These are phyloP conservation scores for Lordiphosa mommai DNA, from an alignment of 1,140 invertebrate species.

Conservation along the genomic window DNA sequence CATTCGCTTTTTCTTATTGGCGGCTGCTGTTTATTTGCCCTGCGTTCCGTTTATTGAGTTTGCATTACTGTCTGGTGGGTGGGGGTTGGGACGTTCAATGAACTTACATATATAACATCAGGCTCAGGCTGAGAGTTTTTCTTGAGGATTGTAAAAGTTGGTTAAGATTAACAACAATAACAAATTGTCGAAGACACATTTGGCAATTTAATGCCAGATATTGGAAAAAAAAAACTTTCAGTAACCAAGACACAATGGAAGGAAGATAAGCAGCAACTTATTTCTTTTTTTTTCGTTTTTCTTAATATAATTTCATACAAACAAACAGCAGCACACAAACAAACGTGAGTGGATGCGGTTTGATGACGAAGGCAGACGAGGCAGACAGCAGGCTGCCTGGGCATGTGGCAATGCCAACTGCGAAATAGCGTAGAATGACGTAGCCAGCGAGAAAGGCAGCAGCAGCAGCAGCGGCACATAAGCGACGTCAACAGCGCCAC, in stretches of 20 bases:
- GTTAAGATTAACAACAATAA: conserved; percentile 1
- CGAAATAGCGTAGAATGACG: conserved; percentile 72
- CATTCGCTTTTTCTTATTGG: conserved; percentile 67
- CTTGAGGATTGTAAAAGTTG: conserved; percentile 7
- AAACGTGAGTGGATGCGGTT: conserved; percentile 25
- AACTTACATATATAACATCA: conserved; percentile 41
- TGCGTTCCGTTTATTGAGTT: conserved; percentile 73
- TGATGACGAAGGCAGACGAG: conserved; percentile 53
- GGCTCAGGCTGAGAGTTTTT: conserved; percentile 35
- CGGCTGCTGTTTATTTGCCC: conserved; percentile 72
- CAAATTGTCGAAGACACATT: conserved; percentile 4
- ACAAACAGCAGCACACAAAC: conserved; percentile 16
- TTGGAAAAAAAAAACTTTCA: conserved; percentile 47
- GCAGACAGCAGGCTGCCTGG: conserved; percentile 42
- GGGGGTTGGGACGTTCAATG: conserved; percentile 59
- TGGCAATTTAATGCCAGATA: conserved; percentile 16
- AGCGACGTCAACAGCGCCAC: conserved; percentile 22
- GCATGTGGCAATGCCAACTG: conserved; percentile 54
- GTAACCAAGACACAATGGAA: conserved; percentile 32
- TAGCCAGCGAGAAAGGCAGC: conserved; percentile 41
- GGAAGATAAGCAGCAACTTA: conserved; percentile 54
- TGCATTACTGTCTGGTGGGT: conserved; percentile 48
- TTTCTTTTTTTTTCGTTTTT: conserved; percentile 35
- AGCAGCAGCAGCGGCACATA: conserved; percentile 10
- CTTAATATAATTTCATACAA: conserved; percentile 64